These are phyloP conservation scores for Tachina fera DNA, from an alignment of 2,888 invertebrate genomes.

Conservation along the genomic window DNA sequence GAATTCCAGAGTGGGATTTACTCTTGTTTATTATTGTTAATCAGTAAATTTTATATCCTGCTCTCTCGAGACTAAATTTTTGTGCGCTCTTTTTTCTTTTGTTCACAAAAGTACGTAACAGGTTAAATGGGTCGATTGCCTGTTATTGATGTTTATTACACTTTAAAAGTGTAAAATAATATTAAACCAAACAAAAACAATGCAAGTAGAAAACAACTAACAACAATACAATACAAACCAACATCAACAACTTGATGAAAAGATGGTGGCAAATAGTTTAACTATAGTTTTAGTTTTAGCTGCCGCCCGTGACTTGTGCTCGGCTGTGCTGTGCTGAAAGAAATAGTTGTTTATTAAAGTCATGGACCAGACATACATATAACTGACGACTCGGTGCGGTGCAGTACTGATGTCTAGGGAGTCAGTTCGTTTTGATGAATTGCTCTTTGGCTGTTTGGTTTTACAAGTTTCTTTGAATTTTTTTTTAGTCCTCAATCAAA, in stretches of 20 bases:
- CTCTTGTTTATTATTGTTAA: no score
- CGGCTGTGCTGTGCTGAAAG: slow-evolving; percentile 23
- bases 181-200: not conserved
- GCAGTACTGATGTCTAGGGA: slow-evolving; percentile 26
- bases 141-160: slow-evolving; percentile 61
- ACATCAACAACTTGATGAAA: slow-evolving; percentile 24
- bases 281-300: not conserved
- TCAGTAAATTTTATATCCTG: no score
- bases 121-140: not conserved
- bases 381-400: not conserved
- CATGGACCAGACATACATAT: not conserved
- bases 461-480: not conserved
- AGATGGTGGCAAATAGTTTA: slow-evolving; percentile 1
- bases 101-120: no score
- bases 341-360: slow-evolving; percentile 26
- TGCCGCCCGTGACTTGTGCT: not conserved
- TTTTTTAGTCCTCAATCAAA: not conserved
- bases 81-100: no score
- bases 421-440: slow-evolving; percentile 18
- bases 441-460: slow-evolving; percentile 3
- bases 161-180: slow-evolving; percentile 57
- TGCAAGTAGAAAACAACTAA: not conserved
- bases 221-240: slow-evolving; percentile 4
- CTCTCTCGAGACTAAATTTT: no score
- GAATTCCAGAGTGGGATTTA: no score